These are phyloP conservation scores for Solenodon paradoxus DNA, from an alignment of 2,113 vertebrate species.

Conservation along the genomic window DNA sequence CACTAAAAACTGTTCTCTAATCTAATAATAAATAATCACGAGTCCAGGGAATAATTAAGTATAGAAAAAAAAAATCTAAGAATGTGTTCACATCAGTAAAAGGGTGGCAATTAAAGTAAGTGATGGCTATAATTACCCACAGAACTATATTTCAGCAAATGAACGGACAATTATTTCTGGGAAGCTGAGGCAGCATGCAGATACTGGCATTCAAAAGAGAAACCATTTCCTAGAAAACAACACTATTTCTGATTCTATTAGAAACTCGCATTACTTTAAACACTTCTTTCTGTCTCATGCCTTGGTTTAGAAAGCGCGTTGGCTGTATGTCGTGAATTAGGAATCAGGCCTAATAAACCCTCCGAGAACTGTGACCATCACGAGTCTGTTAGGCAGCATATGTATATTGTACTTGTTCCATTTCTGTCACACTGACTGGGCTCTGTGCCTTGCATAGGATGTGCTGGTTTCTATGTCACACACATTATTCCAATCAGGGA, in stretches of 20 bases:
- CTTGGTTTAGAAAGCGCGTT: neutral
- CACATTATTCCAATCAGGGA: neutral
- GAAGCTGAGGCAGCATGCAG: slow-evolving; percentile 43
- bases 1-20: slow-evolving; percentile 48
- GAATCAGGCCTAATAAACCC: neutral
- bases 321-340: neutral
- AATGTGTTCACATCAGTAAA: slow-evolving; percentile 51
- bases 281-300: neutral
- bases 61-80: slow-evolving; percentile 54
- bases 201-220: slow-evolving; percentile 22
- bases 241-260: neutral
- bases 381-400: too few species aligned
- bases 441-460: too few species aligned
- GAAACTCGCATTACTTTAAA: slow-evolving; percentile 42
- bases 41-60: slow-evolving; percentile 71
- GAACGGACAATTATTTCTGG: slow-evolving; percentile 69
- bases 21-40: slow-evolving; percentile 57
- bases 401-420: neutral
- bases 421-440: neutral
- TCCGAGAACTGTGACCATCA: too few species aligned
- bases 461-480: neutral
- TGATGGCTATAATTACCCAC: slow-evolving; percentile 65
- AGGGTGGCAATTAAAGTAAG: slow-evolving; percentile 67
- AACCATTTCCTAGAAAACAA: slow-evolving; percentile 45
- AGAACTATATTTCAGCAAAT: slow-evolving; percentile 64